Percentiles rank a stretch among this genome's conserved stretches.
phyloP scores from a whole-genome alignment of 2,797 vertebrate genomes.

The Podargus strigoides region DNA sequence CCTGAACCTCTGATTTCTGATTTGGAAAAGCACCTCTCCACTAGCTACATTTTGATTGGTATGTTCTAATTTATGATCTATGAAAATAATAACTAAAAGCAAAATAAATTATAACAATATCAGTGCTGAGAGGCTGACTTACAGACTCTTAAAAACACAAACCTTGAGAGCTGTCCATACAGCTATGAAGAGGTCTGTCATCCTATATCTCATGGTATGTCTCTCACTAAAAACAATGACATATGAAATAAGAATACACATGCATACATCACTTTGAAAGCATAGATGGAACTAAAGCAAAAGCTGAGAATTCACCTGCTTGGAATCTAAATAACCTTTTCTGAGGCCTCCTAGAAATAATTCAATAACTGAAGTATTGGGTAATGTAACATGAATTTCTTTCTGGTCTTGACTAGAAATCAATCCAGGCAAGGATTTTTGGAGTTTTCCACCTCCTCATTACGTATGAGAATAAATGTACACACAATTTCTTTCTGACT shows the following conservation, averaged over 20 bases:
- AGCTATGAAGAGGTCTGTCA: background rate
- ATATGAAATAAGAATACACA: background rate
- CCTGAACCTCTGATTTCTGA: too few species aligned
- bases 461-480: background rate
- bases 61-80: background rate
- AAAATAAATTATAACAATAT: background rate
- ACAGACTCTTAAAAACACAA: background rate
- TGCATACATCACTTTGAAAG: background rate
- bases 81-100: background rate
- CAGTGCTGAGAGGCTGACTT: background rate
- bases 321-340: background rate
- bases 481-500: background rate
- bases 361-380: background rate
- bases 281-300: background rate
- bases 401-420: background rate
- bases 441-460: background rate
- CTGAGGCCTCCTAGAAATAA: background rate
- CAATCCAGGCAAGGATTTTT: background rate
- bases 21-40: background rate
- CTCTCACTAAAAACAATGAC: background rate
- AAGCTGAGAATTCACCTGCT: background rate
- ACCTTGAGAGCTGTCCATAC: background rate
- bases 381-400: background rate
- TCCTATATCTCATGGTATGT: background rate
- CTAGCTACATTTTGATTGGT: too few species aligned